These are phyloP conservation scores for Tapirus indicus DNA, from an alignment of 2,797 vertebrate genomes.

Conservation along the genomic window DNA sequence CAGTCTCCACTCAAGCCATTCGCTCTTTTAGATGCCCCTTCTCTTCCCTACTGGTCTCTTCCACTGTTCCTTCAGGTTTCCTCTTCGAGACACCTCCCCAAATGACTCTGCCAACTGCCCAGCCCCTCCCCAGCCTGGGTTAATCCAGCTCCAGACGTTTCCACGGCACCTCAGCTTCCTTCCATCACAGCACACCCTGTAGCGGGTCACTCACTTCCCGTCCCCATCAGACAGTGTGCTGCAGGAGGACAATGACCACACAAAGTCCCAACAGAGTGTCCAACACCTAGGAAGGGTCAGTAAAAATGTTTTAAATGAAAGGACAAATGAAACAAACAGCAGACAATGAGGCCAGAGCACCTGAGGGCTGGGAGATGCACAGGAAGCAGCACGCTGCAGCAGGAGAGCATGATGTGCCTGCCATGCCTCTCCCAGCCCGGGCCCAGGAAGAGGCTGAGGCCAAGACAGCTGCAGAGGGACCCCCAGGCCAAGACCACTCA, in stretches of 20 bases:
- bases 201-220: not conserved
- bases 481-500: not conserved
- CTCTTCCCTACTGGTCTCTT: not conserved
- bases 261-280: too few species aligned
- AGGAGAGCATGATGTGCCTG: too few species aligned
- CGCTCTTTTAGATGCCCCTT: not conserved
- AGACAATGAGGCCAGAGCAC: not conserved
- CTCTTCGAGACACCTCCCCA: not conserved
- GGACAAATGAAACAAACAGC: not conserved
- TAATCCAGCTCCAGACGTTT: fast-evolving
- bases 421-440: not conserved
- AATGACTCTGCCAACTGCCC: not conserved
- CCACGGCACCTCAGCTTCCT: too few species aligned
- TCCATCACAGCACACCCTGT: fast-evolving
- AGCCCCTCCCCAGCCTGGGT: not conserved
- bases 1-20: not conserved
- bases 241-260: fast-evolving
- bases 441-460: not conserved
- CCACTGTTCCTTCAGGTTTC: not conserved
- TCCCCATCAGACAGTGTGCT: not conserved
- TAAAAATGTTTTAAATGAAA: not conserved
- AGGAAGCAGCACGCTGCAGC: not conserved
- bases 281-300: too few species aligned
- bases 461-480: too few species aligned
- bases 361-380: not conserved